Conservation (phyloP, 2,113 vertebrate genomes). For the Lepisosteus osseus region DNA sequence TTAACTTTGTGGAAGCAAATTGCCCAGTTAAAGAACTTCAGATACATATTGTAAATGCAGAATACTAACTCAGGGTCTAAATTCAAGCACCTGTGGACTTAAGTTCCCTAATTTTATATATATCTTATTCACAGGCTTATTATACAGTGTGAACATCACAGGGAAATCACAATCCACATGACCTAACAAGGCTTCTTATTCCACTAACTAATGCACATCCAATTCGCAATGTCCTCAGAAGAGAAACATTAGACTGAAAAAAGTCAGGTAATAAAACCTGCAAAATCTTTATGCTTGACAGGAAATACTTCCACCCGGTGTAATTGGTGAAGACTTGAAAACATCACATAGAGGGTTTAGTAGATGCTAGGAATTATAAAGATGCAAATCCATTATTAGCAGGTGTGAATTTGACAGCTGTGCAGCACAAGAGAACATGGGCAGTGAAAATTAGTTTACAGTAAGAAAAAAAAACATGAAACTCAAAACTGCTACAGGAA, state of each 20-base stretch:
- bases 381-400: conserved; percentile 28
- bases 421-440: neutral
- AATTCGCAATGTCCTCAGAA: conserved; percentile 19
- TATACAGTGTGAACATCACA: neutral
- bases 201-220: conserved; percentile 22
- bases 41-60: too few relatives aligned
- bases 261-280: conserved; percentile 23
- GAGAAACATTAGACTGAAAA: neutral
- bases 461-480: too few relatives aligned
- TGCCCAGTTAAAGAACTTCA: too few relatives aligned
- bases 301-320: conserved; percentile 29
- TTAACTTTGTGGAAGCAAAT: too few relatives aligned
- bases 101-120: too few relatives aligned
- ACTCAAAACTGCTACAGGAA: too few relatives aligned
- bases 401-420: conserved; percentile 16
- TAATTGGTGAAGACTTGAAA: conserved; percentile 41
- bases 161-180: neutral
- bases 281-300: conserved; percentile 35
- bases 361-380: conserved; percentile 31
- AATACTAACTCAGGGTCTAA: too few relatives aligned
- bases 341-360: conserved; percentile 17
- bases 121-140: neutral
- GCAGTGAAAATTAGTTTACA: too few relatives aligned
- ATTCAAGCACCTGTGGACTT: too few relatives aligned
- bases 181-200: neutral